Percentiles rank a stretch among this genome's conserved stretches.
Conservation (phyloP, 2,797 vertebrate genomes). For the Brachyrhaphis roseni region DNA sequence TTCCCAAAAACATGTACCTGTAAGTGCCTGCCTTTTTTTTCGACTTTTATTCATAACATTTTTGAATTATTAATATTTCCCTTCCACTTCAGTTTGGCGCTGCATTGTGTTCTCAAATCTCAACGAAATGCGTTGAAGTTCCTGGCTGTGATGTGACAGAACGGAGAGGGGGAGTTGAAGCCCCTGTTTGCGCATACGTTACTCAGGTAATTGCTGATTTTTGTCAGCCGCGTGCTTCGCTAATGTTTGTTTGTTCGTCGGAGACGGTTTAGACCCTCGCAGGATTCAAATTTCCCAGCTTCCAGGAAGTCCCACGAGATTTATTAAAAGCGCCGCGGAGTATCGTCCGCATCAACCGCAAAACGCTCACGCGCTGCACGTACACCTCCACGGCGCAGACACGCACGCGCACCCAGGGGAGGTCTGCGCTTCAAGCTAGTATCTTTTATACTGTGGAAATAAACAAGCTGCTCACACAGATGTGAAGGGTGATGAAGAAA, state of each 20-base stretch:
- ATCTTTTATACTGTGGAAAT: conserved; percentile 34
- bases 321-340: conserved; percentile 66
- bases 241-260: conserved; percentile 20
- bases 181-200: not conserved
- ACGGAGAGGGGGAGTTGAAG: not conserved
- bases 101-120: not conserved
- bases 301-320: conserved; percentile 57
- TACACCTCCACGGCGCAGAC: conserved; percentile 9
- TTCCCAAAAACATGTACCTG: not conserved
- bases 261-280: conserved; percentile 20
- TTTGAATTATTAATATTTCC: not conserved
- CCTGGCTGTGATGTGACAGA: not conserved
- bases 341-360: conserved; percentile 48
- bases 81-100: not conserved
- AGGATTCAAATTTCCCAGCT: conserved; percentile 47
- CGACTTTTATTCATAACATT: not conserved
- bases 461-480: conserved; percentile 10
- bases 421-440: conserved; percentile 4
- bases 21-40: not conserved
- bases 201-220: conserved; percentile 11
- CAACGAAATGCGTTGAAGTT: not conserved
- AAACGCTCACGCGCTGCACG: conserved; percentile 16
- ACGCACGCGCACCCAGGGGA: conserved; percentile 1
- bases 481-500: conserved; percentile 31
- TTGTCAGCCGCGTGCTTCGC: conserved; percentile 8